Base-by-base conservation (phyloP, 2,113 vertebrate genomes). In the Rallus limicola region DNA sequence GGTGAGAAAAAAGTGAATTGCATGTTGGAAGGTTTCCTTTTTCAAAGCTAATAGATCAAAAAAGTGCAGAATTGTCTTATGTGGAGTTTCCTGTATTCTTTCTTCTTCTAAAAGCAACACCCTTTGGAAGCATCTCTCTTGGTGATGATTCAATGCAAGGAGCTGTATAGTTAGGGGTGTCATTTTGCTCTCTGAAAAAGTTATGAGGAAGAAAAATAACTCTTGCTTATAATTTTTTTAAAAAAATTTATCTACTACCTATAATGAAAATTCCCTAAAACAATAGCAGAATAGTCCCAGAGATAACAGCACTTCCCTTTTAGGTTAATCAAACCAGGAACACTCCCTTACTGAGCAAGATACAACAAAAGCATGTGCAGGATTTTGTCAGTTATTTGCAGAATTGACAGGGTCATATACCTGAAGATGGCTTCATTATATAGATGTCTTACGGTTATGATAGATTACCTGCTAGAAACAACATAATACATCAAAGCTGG, bases 321-420 rank as follows among this genome's bases (percentile, higher is more conserved):
- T 18, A 58, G 70, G 24, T 77, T 88, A 83, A 80, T 86, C 55
- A 92, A 80, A 88, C 31, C 21, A 90, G 40, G 11, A 83, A 74
- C 5, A 4, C 15, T 80, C 59, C 36, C 40, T 34, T 34, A 5
- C 29, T 56, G 40, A 88, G 29, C 0, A 7, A 65, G 59, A 82
- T 33, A 64, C 0, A 82, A 55, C 36, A 53, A 44, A 82, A 71
- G 10, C 10, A 10, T 62, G 29, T 38, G 42, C 13, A 62, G 67
- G 24, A 86, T 82, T 86, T 69, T 74, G 31, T 53, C 59, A 69
- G 44, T 62, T 94, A 58, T 83, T 80, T 92, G 50, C 75, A 96
- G 76, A 88, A 67, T 25, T 50, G 19, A 52, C 36, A 42, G 9
- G 24, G 28, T 59, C 50, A 38, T 48, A 17, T 44, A 33, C 38